Evolutionary conservation across 2,888 invertebrate species (phyloP), one percentile per base, ranked within the genome.

Genomic region (Spatulosminthurus flaviceps): DNA sequence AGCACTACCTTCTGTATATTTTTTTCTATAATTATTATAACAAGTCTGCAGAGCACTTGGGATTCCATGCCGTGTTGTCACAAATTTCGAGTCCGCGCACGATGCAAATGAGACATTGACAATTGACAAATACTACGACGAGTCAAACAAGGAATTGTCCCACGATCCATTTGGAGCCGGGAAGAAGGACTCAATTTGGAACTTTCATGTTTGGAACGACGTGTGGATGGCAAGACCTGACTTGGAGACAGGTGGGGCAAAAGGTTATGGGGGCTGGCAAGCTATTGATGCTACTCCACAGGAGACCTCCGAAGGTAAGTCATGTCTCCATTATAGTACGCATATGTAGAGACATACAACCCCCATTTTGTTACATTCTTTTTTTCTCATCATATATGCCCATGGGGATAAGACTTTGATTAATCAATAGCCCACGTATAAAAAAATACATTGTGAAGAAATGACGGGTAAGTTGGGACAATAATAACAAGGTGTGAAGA

Each of bases 161-260:
- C 95, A 95, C 16, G 91, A 92, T 86, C 90, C 93, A 11, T 90
- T 96, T 88, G 94, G 95, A 71, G 93, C 93, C 82, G 90, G 93
- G 83, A 95, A 93, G 83, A 92, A 91, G 21, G 96, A 96, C 87
- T 96, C 96, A 0, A 51, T 51, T 19, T 51, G 51, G 92, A 97
- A 95, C 87, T 97, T 95, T 87, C 97, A 97, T 86, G 96, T 96
- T 0, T 97, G 97, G 97, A 95, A 95, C 88, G 97, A 97, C 89
- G 93, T 93, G 0, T 97, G 96, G 96, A 95, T 97, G 95, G 91
- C 92, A 77, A 90, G 97, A 64, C 92, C 93, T 0, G 97, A 97
- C 87, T 88, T 97, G 79, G 51, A 51, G 51, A 16, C 16, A 2
- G 51, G 51, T n/a, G 86, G 86, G 0, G 85, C 85, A 0, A 78